Base-by-base conservation (phyloP, 2,797 vertebrate species). In the Artibeus jamaicensis region DNA sequence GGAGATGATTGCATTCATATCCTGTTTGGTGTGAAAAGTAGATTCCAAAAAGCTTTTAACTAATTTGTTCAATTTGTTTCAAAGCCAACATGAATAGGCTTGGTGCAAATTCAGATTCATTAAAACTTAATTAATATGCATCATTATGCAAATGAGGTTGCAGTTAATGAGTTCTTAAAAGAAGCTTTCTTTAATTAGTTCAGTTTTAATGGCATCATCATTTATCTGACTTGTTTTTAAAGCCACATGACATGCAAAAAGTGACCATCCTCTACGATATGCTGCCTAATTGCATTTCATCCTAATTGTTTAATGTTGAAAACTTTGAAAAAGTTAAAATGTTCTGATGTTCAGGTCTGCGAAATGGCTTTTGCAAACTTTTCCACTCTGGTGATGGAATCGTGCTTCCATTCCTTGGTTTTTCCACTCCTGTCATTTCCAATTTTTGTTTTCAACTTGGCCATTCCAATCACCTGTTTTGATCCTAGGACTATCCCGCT, bases 71-170 rank as follows among this genome's bases (percentile, higher is more conserved):
- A 99, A 99, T 99, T 99, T 99, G 99, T 99, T 99, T 99, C 99
- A 99, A 99, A 99, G 99, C 99, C 99, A 99, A 99, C 99, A 99
- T 99, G 99, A 99, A 99, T 99, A 99, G 99, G 99, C 99, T 99
- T 99, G 99, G 99, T 99, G 99, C 99, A 99, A 99, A 99, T 99
- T 99, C 99, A 99, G 99, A 99, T 99, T 99, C 99, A 99, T 99
- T 99, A 99, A 99, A 99, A 99, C 99, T 99, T 99, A 99, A 99
- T 99, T 99, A 99, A 99, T 99, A 99, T 99, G 99, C 99, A 99
- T 99, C 99, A 99, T 99, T 99, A 99, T 99, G 99, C 99, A 99
- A 99, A 99, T 99, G 99, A 99, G 99, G 99, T 98, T 99, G 99
- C 99, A 99, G 99, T 99, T 99, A 99, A 99, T 99, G 99, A 99